Conservation (phyloP, 1,140 invertebrate genomes). For the Hirudo medicinalis region DNA sequence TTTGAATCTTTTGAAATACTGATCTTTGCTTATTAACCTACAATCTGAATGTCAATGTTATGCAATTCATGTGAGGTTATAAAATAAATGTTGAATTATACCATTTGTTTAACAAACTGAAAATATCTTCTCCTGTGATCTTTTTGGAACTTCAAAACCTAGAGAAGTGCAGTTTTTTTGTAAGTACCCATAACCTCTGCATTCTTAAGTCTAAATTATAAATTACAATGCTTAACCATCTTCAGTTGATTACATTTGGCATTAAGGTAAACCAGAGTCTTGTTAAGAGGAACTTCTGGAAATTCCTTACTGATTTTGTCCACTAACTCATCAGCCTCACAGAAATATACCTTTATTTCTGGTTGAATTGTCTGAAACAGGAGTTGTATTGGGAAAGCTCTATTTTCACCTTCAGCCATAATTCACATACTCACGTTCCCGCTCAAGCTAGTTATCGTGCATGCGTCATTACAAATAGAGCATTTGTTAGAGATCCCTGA, state of each 20-base stretch:
- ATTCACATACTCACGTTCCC: not conserved
- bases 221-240: not conserved
- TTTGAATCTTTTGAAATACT: slow-evolving; percentile 1
- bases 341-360: slow-evolving; percentile 8
- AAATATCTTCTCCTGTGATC: slow-evolving; percentile 2
- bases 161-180: not conserved
- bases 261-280: not conserved
- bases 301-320: not conserved
- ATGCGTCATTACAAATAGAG: not conserved
- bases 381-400: not conserved
- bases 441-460: not conserved
- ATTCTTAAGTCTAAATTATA: not conserved
- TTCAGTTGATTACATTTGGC: not conserved
- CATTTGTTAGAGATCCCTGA: not conserved
- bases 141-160: slow-evolving; percentile 11
- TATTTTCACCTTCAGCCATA: not conserved
- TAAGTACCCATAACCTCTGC: not conserved
- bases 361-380: not conserved
- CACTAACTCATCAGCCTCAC: not conserved
- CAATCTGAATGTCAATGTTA: slow-evolving; percentile 6
- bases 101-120: slow-evolving; percentile 4
- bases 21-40: slow-evolving; percentile 4
- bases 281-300: slow-evolving; percentile 1
- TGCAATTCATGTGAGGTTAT: not conserved
- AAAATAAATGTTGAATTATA: slow-evolving; percentile 2